Conservation (phyloP, 1,140 invertebrate genomes). For the Leptinotarsa undecemlineata region DNA sequence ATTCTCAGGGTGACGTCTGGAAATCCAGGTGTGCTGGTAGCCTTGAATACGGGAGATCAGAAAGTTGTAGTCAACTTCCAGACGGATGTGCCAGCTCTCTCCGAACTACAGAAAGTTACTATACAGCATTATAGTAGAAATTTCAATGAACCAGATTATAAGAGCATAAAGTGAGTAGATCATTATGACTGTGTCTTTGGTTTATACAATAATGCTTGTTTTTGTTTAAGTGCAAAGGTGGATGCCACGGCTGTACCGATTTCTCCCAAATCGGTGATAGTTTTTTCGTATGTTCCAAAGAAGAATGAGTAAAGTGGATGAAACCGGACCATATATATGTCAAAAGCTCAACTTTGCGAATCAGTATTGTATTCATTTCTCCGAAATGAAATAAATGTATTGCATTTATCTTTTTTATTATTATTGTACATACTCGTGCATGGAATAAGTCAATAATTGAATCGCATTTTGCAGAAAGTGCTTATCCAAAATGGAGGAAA, state of each 20-base stretch:
- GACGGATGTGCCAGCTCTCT: conserved; percentile 53
- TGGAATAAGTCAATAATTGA: too few species aligned
- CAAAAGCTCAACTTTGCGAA: neutral
- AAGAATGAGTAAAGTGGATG: conserved; percentile 32
- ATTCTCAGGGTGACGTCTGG: conserved; percentile 66
- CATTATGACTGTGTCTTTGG: neutral
- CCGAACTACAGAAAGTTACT: conserved; percentile 59
- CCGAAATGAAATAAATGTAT: neutral
- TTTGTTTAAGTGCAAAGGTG: conserved; percentile 31
- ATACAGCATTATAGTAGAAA: conserved; percentile 61
- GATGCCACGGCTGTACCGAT: conserved; percentile 49
- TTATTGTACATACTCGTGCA: too few species aligned
- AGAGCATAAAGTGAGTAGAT: conserved; percentile 54
- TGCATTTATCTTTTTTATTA: neutral
- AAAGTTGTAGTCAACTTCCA: conserved; percentile 57
- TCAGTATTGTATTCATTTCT: conserved; percentile 6
- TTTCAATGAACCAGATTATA: conserved; percentile 54
- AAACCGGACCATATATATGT: neutral
- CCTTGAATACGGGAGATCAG: conserved; percentile 63
- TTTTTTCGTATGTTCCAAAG: conserved; percentile 58
- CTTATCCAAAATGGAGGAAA: too few species aligned
- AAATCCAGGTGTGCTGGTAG: conserved; percentile 70
- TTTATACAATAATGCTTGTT: conserved; percentile 2
- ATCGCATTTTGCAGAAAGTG: too few species aligned
- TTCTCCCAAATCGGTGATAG: conserved; percentile 55